Evolutionary conservation across 2,113 vertebrate genomes (phyloP), one percentile per base, ranked within the genome.

Genomic region (Mobula birostris): DNA sequence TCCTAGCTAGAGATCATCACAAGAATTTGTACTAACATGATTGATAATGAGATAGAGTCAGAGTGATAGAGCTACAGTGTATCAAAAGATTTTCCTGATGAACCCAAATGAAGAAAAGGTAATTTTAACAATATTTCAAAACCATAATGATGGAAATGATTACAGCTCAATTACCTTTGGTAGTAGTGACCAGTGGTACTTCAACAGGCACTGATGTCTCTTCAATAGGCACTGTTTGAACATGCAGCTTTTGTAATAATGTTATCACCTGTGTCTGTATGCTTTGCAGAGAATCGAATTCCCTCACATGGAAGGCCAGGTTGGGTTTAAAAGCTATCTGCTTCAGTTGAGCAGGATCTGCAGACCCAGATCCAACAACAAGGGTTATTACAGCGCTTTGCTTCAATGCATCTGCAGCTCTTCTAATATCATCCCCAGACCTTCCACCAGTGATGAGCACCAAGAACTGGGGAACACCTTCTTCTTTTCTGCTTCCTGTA

Each of bases 281-380:
- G 29, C 94, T 95, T 95, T 96, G 95, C 76, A 96, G 95, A 76
- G 97, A 94, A 58, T 94, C 24, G 63, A 94, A 94, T 97, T 97
- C 1, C 61, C 5, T 5, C 36, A 95, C 93, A 94, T 97, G 95
- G 95, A 98, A 98, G 87, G 98, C 98, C 97, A 99, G 96, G 95
- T 96, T 95, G 87, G 97, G 97, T 95, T 98, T 97, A 97, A 99
- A 99, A 94, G 99, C 98, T 82, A 98, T 97, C 87, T 96, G 96
- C 94, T 95, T 96, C 58, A 99, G 95, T 61, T 97, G 97, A 17
- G 91, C 94, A 68, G 95, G 95, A 94, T 98, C 95, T 6, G 97
- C 98, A 96, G 95, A 97, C 94, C 96, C 97, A 95, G 97, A 94
- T 95, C 98, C 98, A 63, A 99, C 96, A 90, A 97, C 97, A 96